Conservation (phyloP, 2,797 vertebrate species). For the Myioborus melanocephalus region DNA sequence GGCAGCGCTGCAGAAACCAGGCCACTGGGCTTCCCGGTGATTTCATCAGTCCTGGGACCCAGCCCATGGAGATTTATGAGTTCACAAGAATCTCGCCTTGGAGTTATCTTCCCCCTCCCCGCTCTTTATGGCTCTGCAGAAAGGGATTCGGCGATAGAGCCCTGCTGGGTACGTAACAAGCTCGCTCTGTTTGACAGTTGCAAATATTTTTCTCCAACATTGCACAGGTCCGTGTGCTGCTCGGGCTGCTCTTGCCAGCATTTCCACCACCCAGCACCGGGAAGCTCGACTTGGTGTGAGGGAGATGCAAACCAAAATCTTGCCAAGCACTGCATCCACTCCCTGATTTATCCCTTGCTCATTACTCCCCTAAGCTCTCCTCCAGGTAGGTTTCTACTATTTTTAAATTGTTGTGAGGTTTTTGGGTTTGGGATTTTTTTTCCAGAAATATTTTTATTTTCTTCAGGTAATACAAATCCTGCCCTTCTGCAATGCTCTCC, state of each 20-base stretch:
- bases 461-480: neutral
- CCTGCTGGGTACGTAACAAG: neutral
- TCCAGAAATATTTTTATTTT: neutral
- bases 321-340: neutral
- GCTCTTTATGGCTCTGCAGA: neutral
- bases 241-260: neutral
- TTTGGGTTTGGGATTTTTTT: too few relatives aligned
- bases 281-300: neutral
- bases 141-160: neutral
- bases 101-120: neutral
- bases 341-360: neutral
- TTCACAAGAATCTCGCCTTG: neutral
- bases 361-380: neutral
- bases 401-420: neutral
- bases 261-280: fast-evolving
- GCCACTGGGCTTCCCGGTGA: neutral
- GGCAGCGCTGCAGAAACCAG: neutral
- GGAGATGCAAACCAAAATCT: neutral
- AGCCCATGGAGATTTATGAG: neutral
- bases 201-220: neutral
- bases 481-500: neutral
- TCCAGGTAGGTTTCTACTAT: neutral
- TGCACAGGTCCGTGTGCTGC: neutral
- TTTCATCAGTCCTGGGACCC: neutral
- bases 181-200: neutral